phyloP scores from a whole-genome alignment of 2,888 invertebrate genomes.

The Busseola fusca region DNA sequence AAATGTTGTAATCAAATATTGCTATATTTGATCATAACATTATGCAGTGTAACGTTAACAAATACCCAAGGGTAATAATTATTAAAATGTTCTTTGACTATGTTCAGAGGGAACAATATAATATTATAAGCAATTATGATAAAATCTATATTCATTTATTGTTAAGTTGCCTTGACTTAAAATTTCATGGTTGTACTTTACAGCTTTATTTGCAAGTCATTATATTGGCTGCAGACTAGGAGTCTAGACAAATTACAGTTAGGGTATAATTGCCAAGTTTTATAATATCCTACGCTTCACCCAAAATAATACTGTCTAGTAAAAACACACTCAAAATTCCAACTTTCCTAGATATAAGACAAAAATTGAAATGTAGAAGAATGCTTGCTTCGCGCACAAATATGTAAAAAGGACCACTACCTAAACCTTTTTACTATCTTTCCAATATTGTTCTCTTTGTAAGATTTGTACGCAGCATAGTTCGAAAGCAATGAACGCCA shows the following conservation, averaged over 20 bases:
- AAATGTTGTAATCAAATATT: constrained; percentile 1
- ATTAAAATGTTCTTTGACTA: constrained; percentile 30
- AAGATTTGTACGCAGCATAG: constrained; percentile 57
- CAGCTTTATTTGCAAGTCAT: constrained; percentile 53
- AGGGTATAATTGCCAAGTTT: constrained; percentile 25
- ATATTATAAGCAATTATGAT: constrained; percentile 59
- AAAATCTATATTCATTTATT: constrained; percentile 61
- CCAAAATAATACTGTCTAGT: not conserved
- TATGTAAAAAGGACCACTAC: constrained; percentile 31
- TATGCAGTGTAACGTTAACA: not conserved
- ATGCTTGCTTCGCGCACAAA: constrained; percentile 6
- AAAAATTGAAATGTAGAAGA: not conserved
- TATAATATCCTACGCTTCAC: constrained; percentile 14
- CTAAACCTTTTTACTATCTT: constrained; percentile 43
- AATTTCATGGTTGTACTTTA: constrained; percentile 56
- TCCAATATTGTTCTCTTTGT: constrained; percentile 53
- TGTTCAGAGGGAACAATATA: constrained; percentile 47
- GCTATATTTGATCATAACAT: not conserved
- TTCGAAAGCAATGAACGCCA: constrained; percentile 63
- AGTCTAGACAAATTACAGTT: constrained; percentile 39
- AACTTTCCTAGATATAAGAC: not conserved
- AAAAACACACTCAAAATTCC: not conserved
- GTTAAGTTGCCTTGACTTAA: constrained; percentile 50
- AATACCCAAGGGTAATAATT: constrained; percentile 19
- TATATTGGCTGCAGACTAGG: constrained; percentile 27